Conservation (phyloP, 2,888 invertebrate species). For the Microplitis manilae region DNA sequence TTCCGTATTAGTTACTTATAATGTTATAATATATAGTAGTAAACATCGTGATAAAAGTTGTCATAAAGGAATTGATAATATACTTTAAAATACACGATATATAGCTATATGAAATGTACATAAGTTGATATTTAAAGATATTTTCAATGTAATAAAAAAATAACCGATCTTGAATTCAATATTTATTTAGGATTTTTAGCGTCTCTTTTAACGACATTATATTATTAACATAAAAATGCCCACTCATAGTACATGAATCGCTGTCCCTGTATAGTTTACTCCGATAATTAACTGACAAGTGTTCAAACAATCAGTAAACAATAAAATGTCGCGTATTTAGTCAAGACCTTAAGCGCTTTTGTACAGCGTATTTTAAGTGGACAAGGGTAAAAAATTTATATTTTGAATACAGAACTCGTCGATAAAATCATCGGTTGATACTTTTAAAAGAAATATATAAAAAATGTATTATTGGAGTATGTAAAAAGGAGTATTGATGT, state of each 20-base stretch:
- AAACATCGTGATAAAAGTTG: not conserved
- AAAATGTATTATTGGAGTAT: too few relatives aligned
- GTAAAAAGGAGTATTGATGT: not conserved
- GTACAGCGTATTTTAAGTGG: not conserved
- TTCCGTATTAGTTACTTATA: not conserved
- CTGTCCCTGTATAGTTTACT: slow-evolving; percentile 51
- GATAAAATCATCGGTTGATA: too few relatives aligned
- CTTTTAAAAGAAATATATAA: too few relatives aligned
- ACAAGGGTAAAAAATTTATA: not conserved
- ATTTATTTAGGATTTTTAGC: slow-evolving; percentile 32
- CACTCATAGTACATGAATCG: slow-evolving; percentile 25
- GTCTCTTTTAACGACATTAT: slow-evolving; percentile 38
- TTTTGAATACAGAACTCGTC: too few relatives aligned
- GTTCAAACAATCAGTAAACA: slow-evolving; percentile 56
- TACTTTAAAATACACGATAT: not conserved
- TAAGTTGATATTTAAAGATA: not conserved
- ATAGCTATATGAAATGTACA: not conserved
- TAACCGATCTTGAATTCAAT: slow-evolving; percentile 4
- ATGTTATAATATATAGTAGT: not conserved
- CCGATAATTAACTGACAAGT: slow-evolving; percentile 54
- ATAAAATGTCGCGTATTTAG: slow-evolving; percentile 61
- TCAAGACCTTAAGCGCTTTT: slow-evolving; percentile 59
- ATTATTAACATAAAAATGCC: slow-evolving; percentile 36
- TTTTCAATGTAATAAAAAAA: slow-evolving; percentile 2
- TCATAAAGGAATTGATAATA: not conserved